Evolutionary conservation across 1,140 invertebrate genomes (phyloP), one percentile per base, ranked within the genome.

Genomic region (Pseudachorutes palmiensis): DNA sequence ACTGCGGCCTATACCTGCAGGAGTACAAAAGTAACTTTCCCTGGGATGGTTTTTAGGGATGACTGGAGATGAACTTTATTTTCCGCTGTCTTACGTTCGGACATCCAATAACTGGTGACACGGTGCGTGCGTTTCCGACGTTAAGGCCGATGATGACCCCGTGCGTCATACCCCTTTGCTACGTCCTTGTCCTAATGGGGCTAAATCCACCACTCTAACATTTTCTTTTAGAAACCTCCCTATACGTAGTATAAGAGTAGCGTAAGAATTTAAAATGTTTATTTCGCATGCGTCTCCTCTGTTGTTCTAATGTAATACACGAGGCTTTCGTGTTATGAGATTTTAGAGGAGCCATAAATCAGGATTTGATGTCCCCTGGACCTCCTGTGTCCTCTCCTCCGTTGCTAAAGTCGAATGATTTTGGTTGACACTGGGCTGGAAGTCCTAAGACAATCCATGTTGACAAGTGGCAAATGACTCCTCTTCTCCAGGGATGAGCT

Each of bases 381-480:
- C 51, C 51, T 55, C 51, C 51, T 55, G 51, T 5, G 12, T 14
- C 51, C 51, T 19, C 51, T 16, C 51, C 36, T 45, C 36, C 19
- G 36, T 19, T 45, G 36, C n/a, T n/a, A n/a, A n/a, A n/a, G n/a
- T n/a, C n/a, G 19, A 45, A 45, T 45, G 51, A 55, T 55, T 55
- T 55, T 55, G 24, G 51, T 55, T 55, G 51, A 55, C 51, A 24
- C 51, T 55, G 9, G 51, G 51, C 51, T 55, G 9, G 12, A 19
- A 22, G 5, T 55, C 12, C 14, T 19, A 55, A 55, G 51, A 55
- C 51, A 55, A 55, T 55, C 24, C 51, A 55, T 55, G 24, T 55
- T 55, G 51, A 55, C 51, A 55, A 55, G 51, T 55, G 51, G 51
- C 51, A 55, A 55, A 55, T 55, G 51, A 55, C 24, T 55, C 51